A percentile compares a stretch with the other conserved stretches of the same genome.
Evolutionary conservation across 2,113 vertebrate species (phyloP).

Genomic region (Oxyruncus cristatus): DNA sequence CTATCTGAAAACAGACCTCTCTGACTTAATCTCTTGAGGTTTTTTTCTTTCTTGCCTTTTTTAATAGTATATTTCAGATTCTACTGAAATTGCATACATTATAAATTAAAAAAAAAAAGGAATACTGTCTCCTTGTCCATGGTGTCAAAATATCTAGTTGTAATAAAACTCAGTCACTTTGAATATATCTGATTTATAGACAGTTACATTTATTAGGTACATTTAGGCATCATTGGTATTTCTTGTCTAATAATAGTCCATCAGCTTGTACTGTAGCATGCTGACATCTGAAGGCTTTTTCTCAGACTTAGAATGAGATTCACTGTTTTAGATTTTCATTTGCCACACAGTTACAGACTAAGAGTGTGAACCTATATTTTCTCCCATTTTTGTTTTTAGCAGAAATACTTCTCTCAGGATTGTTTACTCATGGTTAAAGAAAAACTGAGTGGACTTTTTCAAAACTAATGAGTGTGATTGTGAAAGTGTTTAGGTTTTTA

Average conservation of each 20-base stretch:
- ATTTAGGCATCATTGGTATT: neutral
- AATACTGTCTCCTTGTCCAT: neutral
- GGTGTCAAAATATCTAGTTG: neutral
- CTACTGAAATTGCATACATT: neutral
- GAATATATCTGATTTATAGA: neutral
- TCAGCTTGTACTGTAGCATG: neutral
- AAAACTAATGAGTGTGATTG: neutral
- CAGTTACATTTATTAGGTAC: neutral
- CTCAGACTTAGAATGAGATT: neutral
- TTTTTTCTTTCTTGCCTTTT: neutral
- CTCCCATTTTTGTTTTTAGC: neutral
- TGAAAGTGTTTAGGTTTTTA: neutral
- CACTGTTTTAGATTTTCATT: neutral
- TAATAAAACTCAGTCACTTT: neutral
- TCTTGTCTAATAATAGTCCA: conserved; percentile 13
- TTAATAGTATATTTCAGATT: neutral
- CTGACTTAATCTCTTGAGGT: neutral
- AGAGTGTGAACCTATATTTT: neutral
- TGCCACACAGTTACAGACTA: neutral
- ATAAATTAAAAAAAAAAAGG: neutral
- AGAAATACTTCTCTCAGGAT: neutral
- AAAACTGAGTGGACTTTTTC: neutral
- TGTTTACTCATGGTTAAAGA: neutral
- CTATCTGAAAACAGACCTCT: neutral
- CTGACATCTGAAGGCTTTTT: neutral